These are phyloP conservation scores for Ceratosolen fusciceps DNA, from an alignment of 1,140 invertebrate genomes.

Conservation along the genomic window DNA sequence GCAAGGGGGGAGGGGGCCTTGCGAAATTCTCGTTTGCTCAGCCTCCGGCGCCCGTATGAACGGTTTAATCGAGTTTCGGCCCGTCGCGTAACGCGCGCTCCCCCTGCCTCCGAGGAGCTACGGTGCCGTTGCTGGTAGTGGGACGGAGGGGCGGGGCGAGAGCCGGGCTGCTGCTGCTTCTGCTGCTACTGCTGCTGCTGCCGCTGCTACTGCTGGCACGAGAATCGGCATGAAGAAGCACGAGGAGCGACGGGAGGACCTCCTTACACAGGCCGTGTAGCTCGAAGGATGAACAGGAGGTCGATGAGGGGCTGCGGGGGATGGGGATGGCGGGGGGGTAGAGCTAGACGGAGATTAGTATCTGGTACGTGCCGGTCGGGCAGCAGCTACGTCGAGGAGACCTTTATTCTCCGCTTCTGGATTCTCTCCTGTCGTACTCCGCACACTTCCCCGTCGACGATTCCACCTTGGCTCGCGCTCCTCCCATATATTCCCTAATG, in stretches of 20 bases:
- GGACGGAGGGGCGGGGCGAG: too few relatives aligned
- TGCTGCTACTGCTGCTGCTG: too few relatives aligned
- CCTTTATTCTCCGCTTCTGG: slow-evolving; percentile 33
- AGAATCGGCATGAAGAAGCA: too few relatives aligned
- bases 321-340: slow-evolving; percentile 24
- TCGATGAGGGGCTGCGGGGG: not conserved
- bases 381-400: slow-evolving; percentile 50
- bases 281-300: slow-evolving; percentile 7
- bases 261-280: slow-evolving; percentile 39
- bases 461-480: slow-evolving; percentile 21
- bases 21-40: slow-evolving; percentile 73
- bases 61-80: slow-evolving; percentile 71
- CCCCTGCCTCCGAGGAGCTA: too few relatives aligned
- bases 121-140: too few relatives aligned
- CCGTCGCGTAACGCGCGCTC: slow-evolving; percentile 52
- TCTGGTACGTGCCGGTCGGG: too few relatives aligned
- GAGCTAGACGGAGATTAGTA: slow-evolving; percentile 70
- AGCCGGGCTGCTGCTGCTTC: too few relatives aligned
- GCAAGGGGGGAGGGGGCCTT: slow-evolving; percentile 57
- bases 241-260: too few relatives aligned
- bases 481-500: not conserved
- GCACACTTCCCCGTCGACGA: not conserved
- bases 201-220: too few relatives aligned
- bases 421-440: not conserved
- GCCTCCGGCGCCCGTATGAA: slow-evolving; percentile 70